These are phyloP conservation scores for Abramis brama DNA, from an alignment of 2,113 vertebrate genomes.

Conservation along the genomic window DNA sequence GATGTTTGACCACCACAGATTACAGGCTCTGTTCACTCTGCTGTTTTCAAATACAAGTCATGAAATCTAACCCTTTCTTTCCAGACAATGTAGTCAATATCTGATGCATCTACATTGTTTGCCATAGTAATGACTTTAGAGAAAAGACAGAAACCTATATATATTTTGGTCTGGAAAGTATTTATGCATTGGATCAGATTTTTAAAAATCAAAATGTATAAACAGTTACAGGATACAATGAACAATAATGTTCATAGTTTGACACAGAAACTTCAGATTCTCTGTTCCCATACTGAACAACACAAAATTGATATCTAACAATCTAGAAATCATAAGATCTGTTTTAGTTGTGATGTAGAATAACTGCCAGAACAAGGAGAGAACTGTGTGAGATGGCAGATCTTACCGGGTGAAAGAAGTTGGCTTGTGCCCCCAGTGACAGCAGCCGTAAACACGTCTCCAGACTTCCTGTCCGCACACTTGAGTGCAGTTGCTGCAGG, in stretches of 20 bases:
- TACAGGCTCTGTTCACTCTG: background rate
- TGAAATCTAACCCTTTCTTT: background rate
- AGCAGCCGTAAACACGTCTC: constrained; percentile 96
- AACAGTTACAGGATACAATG: background rate
- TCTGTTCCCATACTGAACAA: background rate
- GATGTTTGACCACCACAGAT: background rate
- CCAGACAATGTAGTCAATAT: background rate
- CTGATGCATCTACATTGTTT: background rate
- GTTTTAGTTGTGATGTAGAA: background rate
- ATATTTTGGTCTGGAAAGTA: background rate
- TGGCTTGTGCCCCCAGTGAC: constrained; percentile 95
- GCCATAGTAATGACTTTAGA: background rate
- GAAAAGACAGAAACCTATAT: background rate
- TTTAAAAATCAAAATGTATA: background rate
- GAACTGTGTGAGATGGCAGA: constrained; percentile 10
- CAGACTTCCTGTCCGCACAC: constrained; percentile 94
- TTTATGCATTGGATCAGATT: background rate
- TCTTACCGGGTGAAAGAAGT: constrained; percentile 96
- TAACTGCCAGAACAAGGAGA: constrained; percentile 5
- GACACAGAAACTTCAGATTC: background rate
- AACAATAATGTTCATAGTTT: background rate
- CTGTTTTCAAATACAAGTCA: background rate
- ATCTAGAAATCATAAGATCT: background rate
- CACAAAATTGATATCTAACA: background rate
- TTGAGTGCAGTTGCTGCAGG: constrained; percentile 94